phyloP scores from a whole-genome alignment of 2,113 vertebrate species.

The Albula glossodonta region DNA sequence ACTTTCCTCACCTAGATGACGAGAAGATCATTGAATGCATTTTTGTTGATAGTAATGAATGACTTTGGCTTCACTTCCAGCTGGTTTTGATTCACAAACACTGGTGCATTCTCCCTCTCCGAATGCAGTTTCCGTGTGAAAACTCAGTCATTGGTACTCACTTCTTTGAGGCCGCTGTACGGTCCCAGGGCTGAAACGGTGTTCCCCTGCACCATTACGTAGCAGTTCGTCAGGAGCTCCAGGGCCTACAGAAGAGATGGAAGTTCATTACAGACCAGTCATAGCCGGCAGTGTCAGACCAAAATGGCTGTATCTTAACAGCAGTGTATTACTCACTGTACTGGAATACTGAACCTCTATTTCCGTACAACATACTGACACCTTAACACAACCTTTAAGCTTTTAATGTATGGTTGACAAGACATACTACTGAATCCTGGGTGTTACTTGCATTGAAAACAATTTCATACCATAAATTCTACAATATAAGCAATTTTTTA shows the following conservation, averaged over 20 bases:
- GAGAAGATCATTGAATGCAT: not conserved
- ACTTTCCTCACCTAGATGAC: conserved; percentile 88
- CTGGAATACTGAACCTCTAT: not conserved
- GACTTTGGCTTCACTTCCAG: not conserved
- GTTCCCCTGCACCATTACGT: conserved; percentile 97
- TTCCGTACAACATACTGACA: too few relatives aligned
- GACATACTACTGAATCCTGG: too few relatives aligned
- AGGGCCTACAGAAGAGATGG: conserved; percentile 73
- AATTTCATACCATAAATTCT: too few relatives aligned
- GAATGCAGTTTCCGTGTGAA: not conserved
- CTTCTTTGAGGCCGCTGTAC: conserved; percentile 89
- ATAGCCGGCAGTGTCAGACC: not conserved
- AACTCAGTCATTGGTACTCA: conserved; percentile 43
- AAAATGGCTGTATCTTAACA: not conserved
- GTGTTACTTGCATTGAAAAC: too few relatives aligned
- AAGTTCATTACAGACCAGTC: not conserved
- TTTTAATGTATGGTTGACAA: too few relatives aligned
- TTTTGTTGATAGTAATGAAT: not conserved
- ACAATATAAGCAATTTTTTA: too few relatives aligned
- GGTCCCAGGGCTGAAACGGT: conserved; percentile 92
- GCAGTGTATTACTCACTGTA: not conserved
- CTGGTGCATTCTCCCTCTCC: not conserved
- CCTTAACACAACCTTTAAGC: too few relatives aligned
- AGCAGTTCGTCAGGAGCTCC: conserved; percentile 92
- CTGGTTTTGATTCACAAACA: too few relatives aligned